Evolutionary conservation across 2,797 vertebrate genomes (phyloP).

Genomic region (Acanthurus tractus): DNA sequence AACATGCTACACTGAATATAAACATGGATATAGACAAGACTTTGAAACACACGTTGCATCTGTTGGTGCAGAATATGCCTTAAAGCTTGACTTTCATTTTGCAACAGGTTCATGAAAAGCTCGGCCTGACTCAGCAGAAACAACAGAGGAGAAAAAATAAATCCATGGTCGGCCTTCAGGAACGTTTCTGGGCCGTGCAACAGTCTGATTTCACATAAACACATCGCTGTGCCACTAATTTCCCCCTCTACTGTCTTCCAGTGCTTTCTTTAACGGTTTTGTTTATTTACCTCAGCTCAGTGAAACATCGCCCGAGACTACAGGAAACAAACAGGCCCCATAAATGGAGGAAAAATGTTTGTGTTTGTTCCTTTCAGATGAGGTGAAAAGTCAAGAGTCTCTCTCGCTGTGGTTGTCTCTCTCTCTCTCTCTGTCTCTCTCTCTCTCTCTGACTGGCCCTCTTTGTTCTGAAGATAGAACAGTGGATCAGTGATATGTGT

Average conservation of each 20-base stretch:
- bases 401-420: background rate
- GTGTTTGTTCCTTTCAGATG: slow-evolving; percentile 21
- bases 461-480: slow-evolving; percentile 37
- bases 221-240: slow-evolving; percentile 32
- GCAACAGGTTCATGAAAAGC: slow-evolving; percentile 7
- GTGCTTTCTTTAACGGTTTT: slow-evolving; percentile 18
- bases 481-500: slow-evolving; percentile 32
- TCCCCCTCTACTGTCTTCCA: slow-evolving; percentile 12
- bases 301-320: slow-evolving; percentile 18
- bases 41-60: background rate
- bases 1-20: background rate
- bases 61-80: background rate
- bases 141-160: slow-evolving; percentile 19
- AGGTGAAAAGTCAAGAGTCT: slow-evolving; percentile 54
- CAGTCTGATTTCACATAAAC: slow-evolving; percentile 31
- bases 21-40: background rate
- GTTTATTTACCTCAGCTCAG: slow-evolving; percentile 42
- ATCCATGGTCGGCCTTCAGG: slow-evolving; percentile 21
- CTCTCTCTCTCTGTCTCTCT: no score
- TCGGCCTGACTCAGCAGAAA: slow-evolving; percentile 35
- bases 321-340: slow-evolving; percentile 5
- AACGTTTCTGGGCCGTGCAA: slow-evolving; percentile 20
- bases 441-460: slow-evolving; percentile 17
- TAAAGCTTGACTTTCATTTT: background rate
- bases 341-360: slow-evolving; percentile 23